These are phyloP conservation scores for Sclerurus mexicanus DNA, from an alignment of 2,113 vertebrate species.

Conservation along the genomic window DNA sequence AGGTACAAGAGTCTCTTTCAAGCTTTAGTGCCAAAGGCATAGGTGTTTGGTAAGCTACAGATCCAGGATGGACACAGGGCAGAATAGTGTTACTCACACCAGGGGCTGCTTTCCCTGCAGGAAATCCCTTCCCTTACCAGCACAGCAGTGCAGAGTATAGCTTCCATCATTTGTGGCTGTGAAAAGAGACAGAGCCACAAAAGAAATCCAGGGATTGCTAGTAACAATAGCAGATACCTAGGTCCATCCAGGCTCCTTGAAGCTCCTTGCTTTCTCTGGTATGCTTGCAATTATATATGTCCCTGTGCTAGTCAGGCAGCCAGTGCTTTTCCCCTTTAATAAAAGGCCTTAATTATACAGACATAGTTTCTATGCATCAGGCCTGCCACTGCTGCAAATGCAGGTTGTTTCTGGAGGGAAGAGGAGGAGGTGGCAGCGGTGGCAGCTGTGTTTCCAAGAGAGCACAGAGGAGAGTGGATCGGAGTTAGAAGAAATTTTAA, in stretches of 20 bases:
- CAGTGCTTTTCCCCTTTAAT: background rate
- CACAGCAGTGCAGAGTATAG: background rate
- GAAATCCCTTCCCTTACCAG: background rate
- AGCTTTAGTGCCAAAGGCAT: background rate
- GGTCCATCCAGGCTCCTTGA: background rate
- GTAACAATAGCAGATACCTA: background rate
- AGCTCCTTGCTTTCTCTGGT: background rate
- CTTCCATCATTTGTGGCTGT: background rate
- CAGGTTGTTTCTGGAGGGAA: background rate
- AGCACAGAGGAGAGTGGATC: background rate
- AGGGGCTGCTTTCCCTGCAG: background rate
- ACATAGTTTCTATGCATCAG: background rate
- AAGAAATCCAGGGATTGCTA: background rate
- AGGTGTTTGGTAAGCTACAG: background rate
- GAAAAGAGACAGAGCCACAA: background rate
- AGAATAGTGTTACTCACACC: background rate
- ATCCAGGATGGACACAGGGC: background rate
- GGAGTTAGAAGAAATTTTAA: background rate
- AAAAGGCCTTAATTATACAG: constrained; percentile 16
- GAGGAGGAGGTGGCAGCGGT: background rate
- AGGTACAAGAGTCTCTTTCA: background rate
- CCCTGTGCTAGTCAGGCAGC: background rate
- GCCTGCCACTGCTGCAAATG: background rate
- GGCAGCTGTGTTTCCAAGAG: background rate
- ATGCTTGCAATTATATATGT: background rate